Base-by-base conservation (phyloP, 2,797 vertebrate species). In the Philypnodon macrostomus region DNA sequence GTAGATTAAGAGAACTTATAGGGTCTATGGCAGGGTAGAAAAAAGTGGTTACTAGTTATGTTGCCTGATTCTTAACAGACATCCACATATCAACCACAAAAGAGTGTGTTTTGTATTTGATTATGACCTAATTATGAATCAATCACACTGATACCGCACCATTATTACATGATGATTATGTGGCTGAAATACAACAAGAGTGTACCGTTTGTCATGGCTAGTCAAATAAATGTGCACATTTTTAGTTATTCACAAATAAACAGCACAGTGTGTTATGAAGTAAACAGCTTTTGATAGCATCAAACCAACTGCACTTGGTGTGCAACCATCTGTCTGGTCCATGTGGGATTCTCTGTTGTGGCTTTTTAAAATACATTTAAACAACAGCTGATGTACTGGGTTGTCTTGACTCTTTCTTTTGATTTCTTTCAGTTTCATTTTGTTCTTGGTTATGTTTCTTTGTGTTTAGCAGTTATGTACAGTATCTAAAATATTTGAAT, bases 231-330 rank as follows among this genome's bases (percentile, higher is more conserved):
- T 23, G 62, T 55, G 54, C 46, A 58, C 63, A 64, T 58, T 36
- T 41, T 32, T 51, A n/a, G 45, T 62, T 58, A 67, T 53, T 75
- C 51, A 47, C 12, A 67, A 59, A 67, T 62, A 64, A 72, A 70
- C 71, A 70, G n/a, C 47, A 68, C 77, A 77, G 70, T 64, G 44
- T 83, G 74, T 72, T 88, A 83, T 85, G 87, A 91, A 89, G 91
- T 88, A 90, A 92, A 92, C 90, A 88, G 90, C 91, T 92, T 92
- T 92, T 91, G 92, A 92, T 91, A 92, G 92, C 89, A 82, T 85
- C 62, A 89, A 90, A 90, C 90, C 65, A 74, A 73, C 86, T 63
- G 77, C 67, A 68, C 82, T 91, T 90, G 91, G 91, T 92, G 94
- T 72, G 86, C 83, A 88, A 84, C 91, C 93, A 93, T 94, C 92